Base-by-base conservation (phyloP, 2,888 invertebrate genomes). In the Urechis unicinctus region DNA sequence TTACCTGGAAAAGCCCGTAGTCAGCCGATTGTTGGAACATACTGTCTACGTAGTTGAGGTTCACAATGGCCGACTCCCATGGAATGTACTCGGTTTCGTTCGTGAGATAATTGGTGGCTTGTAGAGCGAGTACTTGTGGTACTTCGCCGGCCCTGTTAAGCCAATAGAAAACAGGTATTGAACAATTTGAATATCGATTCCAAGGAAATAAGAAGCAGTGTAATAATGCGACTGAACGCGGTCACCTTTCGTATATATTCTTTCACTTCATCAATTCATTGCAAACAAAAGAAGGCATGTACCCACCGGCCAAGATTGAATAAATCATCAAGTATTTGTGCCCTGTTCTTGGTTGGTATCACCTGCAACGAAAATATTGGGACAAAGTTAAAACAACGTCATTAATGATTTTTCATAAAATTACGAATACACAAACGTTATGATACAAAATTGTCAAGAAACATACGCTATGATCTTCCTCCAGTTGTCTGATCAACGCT, bases 101-200 rank as follows among this genome's bases (percentile, higher is more conserved):
- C 2, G 47, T 46, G 46, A 75, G 54, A 54, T 75, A 77, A 21
- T 67, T 57, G 1, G 67, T 68, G n/a, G 67, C 55, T 21, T 65
- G 59, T 50, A 77, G 46, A 1, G 73, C 68, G 1, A 69, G 60
- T 43, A 68, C 56, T 57, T 77, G 78, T 6, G 66, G 63, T n/a
- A 92, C 25, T 84, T 85, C 79, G 0, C 91, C 91, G 29, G 70
- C 66, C 61, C 66, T 72, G 21, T n/a, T n/a, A n/a, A n/a, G n/a
- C n/a, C n/a, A n/a, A n/a, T n/a, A n/a, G n/a, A n/a, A n/a, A n/a
- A n/a, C 22, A n/a, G n/a, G n/a, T n/a, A 6, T 25, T 26, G 22
- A 45, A 30, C n/a, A 6, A 4, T 13, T 25, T 22, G 22, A 3
- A 2, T 26, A 26, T n/a, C n/a, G n/a, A n/a, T n/a, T n/a, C n/a